Evolutionary conservation across 64 coral and sea anemone species (phyloP), one percentile per base, ranked within the genome.

Genomic region (Trachythela sp.): DNA sequence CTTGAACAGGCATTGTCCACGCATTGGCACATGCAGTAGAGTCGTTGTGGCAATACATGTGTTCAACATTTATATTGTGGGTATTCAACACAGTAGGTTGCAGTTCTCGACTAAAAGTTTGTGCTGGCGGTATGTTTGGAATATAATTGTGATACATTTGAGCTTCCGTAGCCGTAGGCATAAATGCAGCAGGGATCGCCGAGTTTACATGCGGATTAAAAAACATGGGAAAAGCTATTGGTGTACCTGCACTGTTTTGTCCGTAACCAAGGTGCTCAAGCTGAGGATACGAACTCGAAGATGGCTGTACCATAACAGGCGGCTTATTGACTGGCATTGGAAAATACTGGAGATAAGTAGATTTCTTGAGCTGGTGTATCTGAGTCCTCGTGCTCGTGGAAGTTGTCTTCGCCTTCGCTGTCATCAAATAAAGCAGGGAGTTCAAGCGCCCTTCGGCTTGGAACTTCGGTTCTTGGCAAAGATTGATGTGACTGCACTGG

Each of bases 261-360:
- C 49, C 49, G 22, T 52, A 52, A 52, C 49, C 13, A 52, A 11
- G 13, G 49, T 52, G 49, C 49, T 52, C 49, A 52, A 52, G 22
- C 49, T 52, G 49, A 8, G 13, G 49, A 52, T 52, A 52, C 49
- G 49, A 52, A 52, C 49, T 52, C 49, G 49, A 52, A 52, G 1
- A 52, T 52, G 49, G 49, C 49, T 52, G 49, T 52, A 8, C 49
- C 13, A 52, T 15, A 52, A 52, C 49, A 52, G 49, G 49, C 49
- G 49, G 49, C 49, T 52, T 52, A 52, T 52, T 52, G 49, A 8
- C 49, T 52, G 49, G 22, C 49, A 52, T 52, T 52, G 49, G 49
- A 52, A 52, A 52, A 52, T 52, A 52, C 49, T 52, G 84, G 90
- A 67, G 84, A 85, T 40, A 22, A 33, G 84, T 68, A 91, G 30